Evolutionary conservation across 2,888 invertebrate genomes (phyloP).

Genomic region (Drosophila melanocephala): DNA sequence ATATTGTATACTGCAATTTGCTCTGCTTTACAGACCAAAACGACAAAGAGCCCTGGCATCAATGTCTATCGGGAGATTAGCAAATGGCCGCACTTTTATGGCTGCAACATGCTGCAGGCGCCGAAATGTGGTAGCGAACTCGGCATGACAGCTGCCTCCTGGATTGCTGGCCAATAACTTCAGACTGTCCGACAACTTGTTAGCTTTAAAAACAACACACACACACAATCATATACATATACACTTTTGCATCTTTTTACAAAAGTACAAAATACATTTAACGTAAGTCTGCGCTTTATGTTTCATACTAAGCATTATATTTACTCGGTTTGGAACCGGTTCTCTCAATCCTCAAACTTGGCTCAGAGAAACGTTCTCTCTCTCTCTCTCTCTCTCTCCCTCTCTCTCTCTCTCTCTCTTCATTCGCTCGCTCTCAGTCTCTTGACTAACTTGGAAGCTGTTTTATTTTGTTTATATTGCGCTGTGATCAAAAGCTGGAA

Average conservation of each 20-base stretch:
- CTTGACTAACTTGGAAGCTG: conserved; percentile 25
- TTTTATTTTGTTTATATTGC: conserved; percentile 44
- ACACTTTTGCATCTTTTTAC: conserved; percentile 12
- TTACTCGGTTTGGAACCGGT: conserved; percentile 43
- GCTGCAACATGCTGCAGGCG: conserved; percentile 75
- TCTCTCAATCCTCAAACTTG: conserved; percentile 1
- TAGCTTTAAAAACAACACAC: conserved; percentile 30
- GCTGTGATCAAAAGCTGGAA: conserved; percentile 69
- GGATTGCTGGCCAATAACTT: conserved; percentile 74
- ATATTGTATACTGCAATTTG: too few relatives aligned
- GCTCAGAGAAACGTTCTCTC: neutral
- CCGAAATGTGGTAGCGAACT: conserved; percentile 82
- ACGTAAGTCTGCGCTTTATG: conserved; percentile 7
- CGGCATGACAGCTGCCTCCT: conserved; percentile 75
- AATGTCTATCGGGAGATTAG: conserved; percentile 86
- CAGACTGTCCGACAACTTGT: conserved; percentile 27
- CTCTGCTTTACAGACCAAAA: conserved; percentile 78
- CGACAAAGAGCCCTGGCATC: conserved; percentile 86
- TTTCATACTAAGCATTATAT: conserved; percentile 30
- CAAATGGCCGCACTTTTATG: conserved; percentile 86
- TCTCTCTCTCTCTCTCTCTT: conserved; percentile 1
- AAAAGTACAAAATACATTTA: conserved; percentile 40
- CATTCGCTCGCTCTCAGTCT: neutral
- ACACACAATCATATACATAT: neutral
- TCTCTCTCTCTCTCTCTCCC: conserved; percentile 11